These are phyloP conservation scores for Arge pagana DNA, from an alignment of 2,888 invertebrate species.

Conservation along the genomic window DNA sequence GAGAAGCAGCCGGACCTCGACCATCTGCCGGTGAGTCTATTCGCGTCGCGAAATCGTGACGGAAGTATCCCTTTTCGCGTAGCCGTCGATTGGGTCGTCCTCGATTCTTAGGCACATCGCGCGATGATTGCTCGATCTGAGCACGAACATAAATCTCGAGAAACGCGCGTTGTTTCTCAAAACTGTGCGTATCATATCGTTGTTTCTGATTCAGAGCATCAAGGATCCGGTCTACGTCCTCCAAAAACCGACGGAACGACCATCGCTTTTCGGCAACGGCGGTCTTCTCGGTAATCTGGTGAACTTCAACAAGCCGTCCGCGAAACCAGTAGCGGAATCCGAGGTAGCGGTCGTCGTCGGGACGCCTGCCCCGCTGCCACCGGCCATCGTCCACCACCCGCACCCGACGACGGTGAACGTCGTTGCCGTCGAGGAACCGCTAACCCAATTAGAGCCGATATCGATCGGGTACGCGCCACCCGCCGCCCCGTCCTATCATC, in stretches of 20 bases:
- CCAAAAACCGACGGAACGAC: conserved; percentile 19
- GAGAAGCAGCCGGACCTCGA: conserved; percentile 3
- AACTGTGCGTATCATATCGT: background rate
- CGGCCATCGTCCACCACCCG: background rate
- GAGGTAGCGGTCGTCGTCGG: background rate
- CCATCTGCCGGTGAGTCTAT: background rate
- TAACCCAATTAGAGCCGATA: too few species aligned
- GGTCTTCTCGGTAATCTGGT: background rate
- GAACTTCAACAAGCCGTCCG: conserved; percentile 2
- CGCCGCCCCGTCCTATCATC: too few species aligned
- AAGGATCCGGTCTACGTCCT: conserved; percentile 28
- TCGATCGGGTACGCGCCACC: too few species aligned
- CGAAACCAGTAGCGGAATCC: too few species aligned
- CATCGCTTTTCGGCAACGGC: conserved; percentile 11
- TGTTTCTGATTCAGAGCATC: conserved; percentile 22
- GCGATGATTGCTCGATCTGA: too few species aligned
- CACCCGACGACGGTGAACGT: background rate
- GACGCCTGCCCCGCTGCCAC: background rate
- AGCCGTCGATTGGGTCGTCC: too few species aligned
- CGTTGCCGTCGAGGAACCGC: too few species aligned
- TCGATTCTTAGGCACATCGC: too few species aligned
- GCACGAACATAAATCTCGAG: too few species aligned
- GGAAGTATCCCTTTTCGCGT: too few species aligned
- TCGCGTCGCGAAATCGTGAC: too few species aligned
- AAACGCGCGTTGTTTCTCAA: too few species aligned